A percentile compares a stretch with the other conserved stretches of the same genome.
These are phyloP conservation scores for Streptopelia turtur DNA, from an alignment of 2,797 vertebrate genomes.

Conservation along the genomic window DNA sequence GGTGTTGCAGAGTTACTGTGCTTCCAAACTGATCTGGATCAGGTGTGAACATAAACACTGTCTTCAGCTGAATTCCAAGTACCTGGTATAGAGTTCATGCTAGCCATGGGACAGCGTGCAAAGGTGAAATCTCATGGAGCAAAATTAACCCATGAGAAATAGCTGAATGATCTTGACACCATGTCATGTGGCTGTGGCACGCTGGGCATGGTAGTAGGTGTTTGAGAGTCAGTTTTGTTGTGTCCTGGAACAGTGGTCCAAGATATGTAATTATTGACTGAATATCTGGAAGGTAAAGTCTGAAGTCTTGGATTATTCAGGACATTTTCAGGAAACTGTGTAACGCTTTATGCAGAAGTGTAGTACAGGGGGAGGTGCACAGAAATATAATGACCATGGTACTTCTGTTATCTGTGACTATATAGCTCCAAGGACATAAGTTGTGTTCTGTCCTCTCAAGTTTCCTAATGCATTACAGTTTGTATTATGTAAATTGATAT, in stretches of 20 bases:
- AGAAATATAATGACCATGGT: neutral
- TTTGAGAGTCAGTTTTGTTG: neutral
- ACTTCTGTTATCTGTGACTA: neutral
- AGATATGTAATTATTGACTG: neutral
- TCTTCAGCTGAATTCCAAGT: neutral
- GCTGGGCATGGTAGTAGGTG: neutral
- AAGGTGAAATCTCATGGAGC: neutral
- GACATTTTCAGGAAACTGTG: neutral
- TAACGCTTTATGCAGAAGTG: neutral
- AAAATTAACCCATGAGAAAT: neutral
- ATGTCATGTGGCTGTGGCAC: rapidly evolving
- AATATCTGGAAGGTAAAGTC: neutral
- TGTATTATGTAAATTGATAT: neutral
- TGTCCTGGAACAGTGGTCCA: neutral
- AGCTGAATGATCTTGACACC: neutral
- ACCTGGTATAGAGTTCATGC: neutral
- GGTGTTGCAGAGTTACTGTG: neutral
- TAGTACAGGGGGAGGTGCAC: neutral
- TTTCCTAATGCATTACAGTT: neutral
- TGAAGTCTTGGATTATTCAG: neutral
- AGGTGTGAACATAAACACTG: neutral
- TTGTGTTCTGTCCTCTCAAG: neutral
- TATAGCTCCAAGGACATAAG: neutral
- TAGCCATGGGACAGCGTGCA: neutral
- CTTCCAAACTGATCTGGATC: neutral